Evolutionary conservation across 2,113 vertebrate species (phyloP).

Genomic region (Sclerurus mexicanus): DNA sequence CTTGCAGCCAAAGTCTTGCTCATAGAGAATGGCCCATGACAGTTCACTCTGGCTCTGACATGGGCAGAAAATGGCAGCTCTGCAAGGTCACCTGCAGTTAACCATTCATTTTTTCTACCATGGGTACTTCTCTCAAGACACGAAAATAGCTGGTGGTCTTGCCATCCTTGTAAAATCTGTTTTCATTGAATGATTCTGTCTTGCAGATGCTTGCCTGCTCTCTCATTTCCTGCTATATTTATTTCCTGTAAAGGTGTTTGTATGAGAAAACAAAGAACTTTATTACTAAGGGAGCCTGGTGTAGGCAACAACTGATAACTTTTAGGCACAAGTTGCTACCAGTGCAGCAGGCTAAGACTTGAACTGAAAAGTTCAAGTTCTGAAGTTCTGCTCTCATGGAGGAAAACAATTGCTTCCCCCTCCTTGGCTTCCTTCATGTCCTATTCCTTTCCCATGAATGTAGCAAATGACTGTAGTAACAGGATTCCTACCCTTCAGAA

Average conservation of each 20-base stretch:
- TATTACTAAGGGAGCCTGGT: not conserved
- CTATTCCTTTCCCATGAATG: not conserved
- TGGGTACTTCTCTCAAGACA: not conserved
- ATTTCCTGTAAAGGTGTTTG: not conserved
- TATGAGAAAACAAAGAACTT: not conserved
- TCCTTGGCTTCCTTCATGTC: not conserved
- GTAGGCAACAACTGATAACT: not conserved
- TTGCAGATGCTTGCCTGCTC: not conserved
- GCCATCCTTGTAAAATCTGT: not conserved
- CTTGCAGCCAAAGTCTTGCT: not conserved
- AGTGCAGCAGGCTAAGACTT: not conserved
- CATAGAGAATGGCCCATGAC: not conserved
- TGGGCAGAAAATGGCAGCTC: not conserved
- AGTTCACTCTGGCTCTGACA: not conserved
- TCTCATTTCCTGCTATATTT: not conserved
- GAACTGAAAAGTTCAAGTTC: not conserved
- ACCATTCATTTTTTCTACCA: not conserved
- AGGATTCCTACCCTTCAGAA: not conserved
- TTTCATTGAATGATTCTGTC: not conserved
- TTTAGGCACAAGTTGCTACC: fast-evolving
- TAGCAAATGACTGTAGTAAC: not conserved
- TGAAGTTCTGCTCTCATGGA: not conserved
- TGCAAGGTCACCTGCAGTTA: not conserved
- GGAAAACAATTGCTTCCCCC: not conserved
- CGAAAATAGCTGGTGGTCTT: not conserved